Conservation (phyloP, 2,888 invertebrate genomes). For the Scaptomyza cyrtandrae region DNA sequence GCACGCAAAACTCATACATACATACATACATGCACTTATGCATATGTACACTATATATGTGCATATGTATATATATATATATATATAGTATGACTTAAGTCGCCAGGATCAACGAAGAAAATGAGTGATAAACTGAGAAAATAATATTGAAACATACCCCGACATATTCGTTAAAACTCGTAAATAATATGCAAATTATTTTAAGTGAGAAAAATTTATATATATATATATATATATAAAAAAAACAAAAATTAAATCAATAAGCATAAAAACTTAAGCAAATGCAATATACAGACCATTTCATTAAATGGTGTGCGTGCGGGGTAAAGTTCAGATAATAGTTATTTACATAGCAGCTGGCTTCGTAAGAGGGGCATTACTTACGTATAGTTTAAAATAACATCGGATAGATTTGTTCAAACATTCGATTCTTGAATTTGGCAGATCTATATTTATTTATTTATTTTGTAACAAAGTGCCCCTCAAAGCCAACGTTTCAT, state of each 20-base stretch:
- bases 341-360: slow-evolving; percentile 14
- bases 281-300: slow-evolving; percentile 62
- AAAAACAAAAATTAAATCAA: neutral
- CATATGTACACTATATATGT: slow-evolving; percentile 23
- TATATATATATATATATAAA: neutral
- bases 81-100: slow-evolving; percentile 59
- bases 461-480: slow-evolving; percentile 7
- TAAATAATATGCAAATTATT: slow-evolving; percentile 34
- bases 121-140: slow-evolving; percentile 81
- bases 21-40: slow-evolving; percentile 10
- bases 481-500: slow-evolving; percentile 55
- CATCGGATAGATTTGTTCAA: slow-evolving; percentile 24
- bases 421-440: slow-evolving; percentile 12
- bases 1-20: slow-evolving; percentile 27
- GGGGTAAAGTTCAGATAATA: slow-evolving; percentile 7
- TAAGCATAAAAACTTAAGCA: slow-evolving; percentile 5
- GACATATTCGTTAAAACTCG: slow-evolving; percentile 48
- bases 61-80: slow-evolving; percentile 34
- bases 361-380: neutral
- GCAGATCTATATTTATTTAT: neutral
- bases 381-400: neutral
- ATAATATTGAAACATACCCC: slow-evolving; percentile 19
- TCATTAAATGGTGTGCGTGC: slow-evolving; percentile 21
- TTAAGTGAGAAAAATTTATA: slow-evolving; percentile 27
- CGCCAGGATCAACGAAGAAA: slow-evolving; percentile 84